Base-by-base conservation (phyloP, 2,797 vertebrate genomes). In the Anabas testudineus region DNA sequence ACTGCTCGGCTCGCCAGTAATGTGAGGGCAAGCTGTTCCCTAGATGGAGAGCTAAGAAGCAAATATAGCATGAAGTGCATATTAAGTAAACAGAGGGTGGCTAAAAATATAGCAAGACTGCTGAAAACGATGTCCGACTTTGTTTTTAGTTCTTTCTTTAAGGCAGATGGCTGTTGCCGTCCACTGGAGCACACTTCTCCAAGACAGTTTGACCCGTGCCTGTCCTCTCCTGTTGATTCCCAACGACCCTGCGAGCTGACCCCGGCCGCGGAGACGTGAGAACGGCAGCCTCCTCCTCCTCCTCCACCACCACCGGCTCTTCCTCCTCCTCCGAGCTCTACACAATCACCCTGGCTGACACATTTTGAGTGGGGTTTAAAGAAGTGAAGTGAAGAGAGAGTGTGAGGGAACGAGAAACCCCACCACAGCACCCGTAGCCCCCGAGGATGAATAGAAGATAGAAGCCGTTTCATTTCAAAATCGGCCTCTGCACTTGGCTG, bases 401-500 rank as follows among this genome's bases (percentile, higher is more conserved):
- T 58, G 86, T 62, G 85, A 80, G 89, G 67, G 86, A 90, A 87
- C 54, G 75, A 90, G 76, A 82, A 87, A 82, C 81, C 78, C 85
- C 74, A 69, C 79, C 82, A 19, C 88, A 84, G 83, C 82, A n/a
- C 85, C 87, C 77, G 18, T 58, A 82, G 89, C 90, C 85, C 37
- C 78, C 57, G 47, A 78, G 88, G 88, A 90, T 93, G 92, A 93
- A 93, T 90, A 83, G 87, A 83, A 88, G 90, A 94, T 89, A 90
- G 90, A 90, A 91, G 86, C 84, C 52, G 74, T 91, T 92, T 93
- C 83, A 87, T 91, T 89, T 88, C 49, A 76, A 88, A 92, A 92
- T 88, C 88, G 86, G 90, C 90, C 91, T 88, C 83, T 92, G 92
- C 91, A 92, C 90, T 94, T 86, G 90, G 85, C 88, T 94, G 87